Conservation (phyloP, 1,140 invertebrate genomes). For the Rhizoglyphus robini region DNA sequence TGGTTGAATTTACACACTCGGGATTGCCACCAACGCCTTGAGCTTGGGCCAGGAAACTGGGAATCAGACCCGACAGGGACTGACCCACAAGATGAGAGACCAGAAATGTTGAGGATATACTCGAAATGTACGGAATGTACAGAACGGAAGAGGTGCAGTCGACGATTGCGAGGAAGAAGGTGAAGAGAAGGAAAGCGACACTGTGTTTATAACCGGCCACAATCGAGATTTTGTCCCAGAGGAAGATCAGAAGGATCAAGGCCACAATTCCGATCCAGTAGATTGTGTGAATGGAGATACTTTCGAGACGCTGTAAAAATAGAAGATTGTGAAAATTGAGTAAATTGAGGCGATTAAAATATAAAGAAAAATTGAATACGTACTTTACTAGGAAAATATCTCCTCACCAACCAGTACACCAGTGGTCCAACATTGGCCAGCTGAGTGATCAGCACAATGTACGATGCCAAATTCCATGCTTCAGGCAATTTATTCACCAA, state of each 20-base stretch:
- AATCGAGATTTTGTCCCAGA: constrained; percentile 50
- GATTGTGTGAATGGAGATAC: neutral
- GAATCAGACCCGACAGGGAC: constrained; percentile 73
- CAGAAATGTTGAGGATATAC: constrained; percentile 56
- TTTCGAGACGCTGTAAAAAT: too few species aligned
- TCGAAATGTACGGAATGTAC: constrained; percentile 77
- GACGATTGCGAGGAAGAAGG: constrained; percentile 68
- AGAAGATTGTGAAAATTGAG: too few species aligned
- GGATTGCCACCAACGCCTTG: constrained; percentile 48
- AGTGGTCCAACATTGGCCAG: constrained; percentile 66
- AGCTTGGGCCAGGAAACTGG: constrained; percentile 61
- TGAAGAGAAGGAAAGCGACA: constrained; percentile 53
- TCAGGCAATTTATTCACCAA: constrained; percentile 66
- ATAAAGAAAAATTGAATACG: too few species aligned
- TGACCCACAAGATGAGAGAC: constrained; percentile 52
- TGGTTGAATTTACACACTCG: constrained; percentile 33
- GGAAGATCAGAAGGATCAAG: constrained; percentile 53
- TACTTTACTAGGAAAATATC: constrained; percentile 31
- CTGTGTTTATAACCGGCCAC: constrained; percentile 50
- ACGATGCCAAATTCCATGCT: constrained; percentile 70
- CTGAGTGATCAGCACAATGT: constrained; percentile 64
- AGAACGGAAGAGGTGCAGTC: constrained; percentile 81
- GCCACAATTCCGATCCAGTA: constrained; percentile 49
- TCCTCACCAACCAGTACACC: constrained; percentile 44
- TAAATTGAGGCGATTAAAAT: too few species aligned